phyloP scores from a whole-genome alignment of 2,888 invertebrate genomes.

The Smittia sp. region DNA sequence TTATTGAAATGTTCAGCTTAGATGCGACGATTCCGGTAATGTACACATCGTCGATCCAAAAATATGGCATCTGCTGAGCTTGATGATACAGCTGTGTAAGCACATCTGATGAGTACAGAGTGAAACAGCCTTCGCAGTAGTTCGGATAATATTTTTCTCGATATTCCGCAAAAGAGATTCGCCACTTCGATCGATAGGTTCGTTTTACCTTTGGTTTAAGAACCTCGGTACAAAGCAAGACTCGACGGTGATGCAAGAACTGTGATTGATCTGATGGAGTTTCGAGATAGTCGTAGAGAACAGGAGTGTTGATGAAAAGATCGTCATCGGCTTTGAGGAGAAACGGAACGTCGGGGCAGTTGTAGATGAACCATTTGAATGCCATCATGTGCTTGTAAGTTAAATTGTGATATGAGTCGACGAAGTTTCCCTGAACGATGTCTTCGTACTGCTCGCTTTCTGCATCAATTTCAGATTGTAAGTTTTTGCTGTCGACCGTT shows the following conservation, averaged over 20 bases:
- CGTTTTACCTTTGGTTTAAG: constrained; percentile 59
- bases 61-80: constrained; percentile 64
- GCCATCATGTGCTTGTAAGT: constrained; percentile 83
- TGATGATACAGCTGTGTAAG: constrained; percentile 59
- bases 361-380: constrained; percentile 71
- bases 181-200: constrained; percentile 71
- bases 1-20: constrained; percentile 56
- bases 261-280: constrained; percentile 42
- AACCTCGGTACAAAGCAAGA: constrained; percentile 52
- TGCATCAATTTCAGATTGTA: constrained; percentile 51
- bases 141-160: constrained; percentile 63
- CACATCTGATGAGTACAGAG: constrained; percentile 65
- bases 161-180: constrained; percentile 67
- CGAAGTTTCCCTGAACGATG: constrained; percentile 72
- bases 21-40: constrained; percentile 66
- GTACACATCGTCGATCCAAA: constrained; percentile 83
- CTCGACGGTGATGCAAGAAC: constrained; percentile 66
- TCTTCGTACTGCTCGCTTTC: constrained; percentile 64
- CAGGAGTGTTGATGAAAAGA: constrained; percentile 68
- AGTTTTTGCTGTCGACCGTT: constrained; percentile 50
- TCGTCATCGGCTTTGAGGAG: constrained; percentile 77
- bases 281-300: constrained; percentile 57
- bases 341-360: constrained; percentile 66
- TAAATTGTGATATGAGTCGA: constrained; percentile 75
- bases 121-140: constrained; percentile 73